Evolutionary conservation across 2,113 vertebrate genomes (phyloP).

Genomic region (Zeus faber): DNA sequence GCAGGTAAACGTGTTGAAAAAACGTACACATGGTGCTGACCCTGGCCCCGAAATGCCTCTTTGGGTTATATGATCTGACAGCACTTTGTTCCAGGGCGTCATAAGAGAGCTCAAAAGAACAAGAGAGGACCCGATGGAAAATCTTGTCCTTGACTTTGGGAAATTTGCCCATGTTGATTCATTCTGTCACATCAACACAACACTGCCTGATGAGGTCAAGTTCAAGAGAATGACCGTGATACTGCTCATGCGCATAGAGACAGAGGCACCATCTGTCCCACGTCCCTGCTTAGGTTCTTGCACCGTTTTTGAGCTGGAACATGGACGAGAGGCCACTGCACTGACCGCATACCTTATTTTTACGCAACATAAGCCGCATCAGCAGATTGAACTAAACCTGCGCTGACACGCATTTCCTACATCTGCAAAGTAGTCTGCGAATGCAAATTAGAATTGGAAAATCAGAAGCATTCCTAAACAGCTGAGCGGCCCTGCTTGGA

Average conservation of each 20-base stretch:
- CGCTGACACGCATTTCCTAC: conserved; percentile 19
- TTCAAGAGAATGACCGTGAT: conserved; percentile 35
- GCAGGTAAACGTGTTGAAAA: too few species aligned
- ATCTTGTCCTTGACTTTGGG: conserved; percentile 40
- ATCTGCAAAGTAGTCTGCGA: conserved; percentile 20
- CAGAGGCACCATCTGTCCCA: conserved; percentile 26
- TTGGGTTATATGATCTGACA: conserved; percentile 45
- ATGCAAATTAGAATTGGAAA: conserved; percentile 33
- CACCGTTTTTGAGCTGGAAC: conserved; percentile 19
- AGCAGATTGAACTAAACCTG: conserved; percentile 18
- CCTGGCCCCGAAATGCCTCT: conserved; percentile 40
- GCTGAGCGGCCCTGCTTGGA: conserved; percentile 38
- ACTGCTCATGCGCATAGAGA: conserved; percentile 37
- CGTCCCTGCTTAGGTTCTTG: conserved; percentile 35
- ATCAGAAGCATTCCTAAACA: conserved; percentile 51
- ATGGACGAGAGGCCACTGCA: neutral
- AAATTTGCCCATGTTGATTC: conserved; percentile 29
- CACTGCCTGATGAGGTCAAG: conserved; percentile 30
- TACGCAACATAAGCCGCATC: conserved; percentile 8
- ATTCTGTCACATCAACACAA: conserved; percentile 29
- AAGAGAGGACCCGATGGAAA: conserved; percentile 16
- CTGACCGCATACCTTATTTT: neutral
- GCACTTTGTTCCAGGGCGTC: too few species aligned
- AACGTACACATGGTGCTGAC: conserved; percentile 17
- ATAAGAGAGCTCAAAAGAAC: conserved; percentile 13